These are phyloP conservation scores for Tolmerus cingulatus DNA, from an alignment of 2,888 invertebrate species.

Conservation along the genomic window DNA sequence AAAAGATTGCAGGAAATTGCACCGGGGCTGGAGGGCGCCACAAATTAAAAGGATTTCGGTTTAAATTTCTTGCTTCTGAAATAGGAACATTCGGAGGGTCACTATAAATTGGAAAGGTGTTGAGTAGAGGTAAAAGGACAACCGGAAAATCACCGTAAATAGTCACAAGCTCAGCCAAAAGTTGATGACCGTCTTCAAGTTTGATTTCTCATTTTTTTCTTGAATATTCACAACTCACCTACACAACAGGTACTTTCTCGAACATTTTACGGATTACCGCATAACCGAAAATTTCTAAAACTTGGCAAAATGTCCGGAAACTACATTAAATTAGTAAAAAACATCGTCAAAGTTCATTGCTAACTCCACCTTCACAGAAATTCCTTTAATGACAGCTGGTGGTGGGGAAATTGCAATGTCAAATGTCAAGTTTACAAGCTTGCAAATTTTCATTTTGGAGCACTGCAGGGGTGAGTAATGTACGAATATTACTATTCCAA, in stretches of 20 bases:
- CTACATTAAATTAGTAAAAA: background rate
- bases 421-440: conserved; percentile 9
- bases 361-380: conserved; percentile 15
- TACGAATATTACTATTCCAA: background rate
- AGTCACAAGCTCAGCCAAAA: background rate
- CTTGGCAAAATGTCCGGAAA: background rate
- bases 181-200: background rate
- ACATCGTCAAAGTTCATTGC: background rate
- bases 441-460: background rate
- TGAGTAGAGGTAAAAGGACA: background rate
- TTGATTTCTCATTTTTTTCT: background rate
- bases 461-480: background rate
- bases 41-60: background rate
- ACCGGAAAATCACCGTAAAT: background rate
- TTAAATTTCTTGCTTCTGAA: background rate
- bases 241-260: background rate
- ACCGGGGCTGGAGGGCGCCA: background rate
- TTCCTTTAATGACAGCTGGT: background rate
- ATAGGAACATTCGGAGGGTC: background rate
- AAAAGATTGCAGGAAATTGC: background rate
- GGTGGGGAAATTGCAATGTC: conserved; percentile 7
- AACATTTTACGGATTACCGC: background rate
- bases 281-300: background rate
- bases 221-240: background rate
- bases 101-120: background rate